These are phyloP conservation scores for Rhea pennata DNA, from an alignment of 2,113 vertebrate species.

Conservation along the genomic window DNA sequence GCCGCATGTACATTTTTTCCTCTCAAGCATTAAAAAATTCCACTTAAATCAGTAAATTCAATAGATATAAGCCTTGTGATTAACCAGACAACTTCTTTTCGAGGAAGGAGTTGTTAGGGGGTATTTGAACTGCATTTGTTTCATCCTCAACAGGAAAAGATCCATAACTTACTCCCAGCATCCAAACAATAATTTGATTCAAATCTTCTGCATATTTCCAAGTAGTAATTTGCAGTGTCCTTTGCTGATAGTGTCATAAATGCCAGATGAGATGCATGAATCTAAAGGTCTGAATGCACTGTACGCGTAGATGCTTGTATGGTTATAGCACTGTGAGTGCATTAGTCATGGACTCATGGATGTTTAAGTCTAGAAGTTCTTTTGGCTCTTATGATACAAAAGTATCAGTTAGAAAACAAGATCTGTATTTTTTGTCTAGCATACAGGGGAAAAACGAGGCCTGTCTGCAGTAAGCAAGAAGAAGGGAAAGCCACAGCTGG, in stretches of 20 bases:
- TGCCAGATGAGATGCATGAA: not conserved
- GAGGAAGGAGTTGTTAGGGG: not conserved
- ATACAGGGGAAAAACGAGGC: conserved; percentile 76
- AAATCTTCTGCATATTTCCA: not conserved
- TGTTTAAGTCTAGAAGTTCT: rapidly evolving
- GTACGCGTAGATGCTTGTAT: not conserved
- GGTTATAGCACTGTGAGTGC: not conserved
- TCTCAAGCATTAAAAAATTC: not conserved
- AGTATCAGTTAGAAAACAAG: no score
- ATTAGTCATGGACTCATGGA: rapidly evolving
- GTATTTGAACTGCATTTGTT: not conserved
- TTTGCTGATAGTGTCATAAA: not conserved
- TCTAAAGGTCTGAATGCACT: not conserved
- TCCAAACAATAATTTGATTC: not conserved
- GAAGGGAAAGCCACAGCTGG: conserved; percentile 78
- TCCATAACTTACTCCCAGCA: not conserved
- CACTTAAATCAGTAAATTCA: not conserved
- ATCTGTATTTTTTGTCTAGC: conserved; percentile 64
- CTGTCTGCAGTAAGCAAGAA: conserved; percentile 78
- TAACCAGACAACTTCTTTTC: not conserved
- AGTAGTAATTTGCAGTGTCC: not conserved
- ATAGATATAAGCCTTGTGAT: not conserved
- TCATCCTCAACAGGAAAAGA: not conserved
- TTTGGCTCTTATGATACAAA: not conserved
- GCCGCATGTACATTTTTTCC: not conserved